Evolutionary conservation across 37 sponge, comb jelly and placozoan species (phyloP).

Genomic region (Theonella swinhoei): DNA sequence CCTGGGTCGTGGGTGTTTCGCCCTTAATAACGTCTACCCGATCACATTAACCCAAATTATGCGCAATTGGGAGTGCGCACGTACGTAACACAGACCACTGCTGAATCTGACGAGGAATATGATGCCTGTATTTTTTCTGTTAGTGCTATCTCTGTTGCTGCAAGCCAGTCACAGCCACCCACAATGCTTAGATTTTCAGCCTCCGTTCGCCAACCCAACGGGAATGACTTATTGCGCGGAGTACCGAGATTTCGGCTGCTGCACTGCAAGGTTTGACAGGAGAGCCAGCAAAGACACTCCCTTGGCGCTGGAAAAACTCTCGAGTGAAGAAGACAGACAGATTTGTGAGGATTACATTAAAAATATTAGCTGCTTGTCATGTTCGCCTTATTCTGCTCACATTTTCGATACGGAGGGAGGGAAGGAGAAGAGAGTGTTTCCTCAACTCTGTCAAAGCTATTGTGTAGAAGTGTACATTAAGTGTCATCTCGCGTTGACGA

Average conservation of each 20-base stretch:
- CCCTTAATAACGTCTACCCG: too few relatives aligned
- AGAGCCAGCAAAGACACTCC: constrained; percentile 1
- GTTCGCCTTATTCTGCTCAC: constrained; percentile 80
- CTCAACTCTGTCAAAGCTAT: constrained; percentile 59
- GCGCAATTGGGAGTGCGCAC: too few relatives aligned
- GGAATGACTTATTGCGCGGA: constrained; percentile 38
- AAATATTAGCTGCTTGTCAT: constrained; percentile 57
- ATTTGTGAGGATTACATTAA: constrained; percentile 44
- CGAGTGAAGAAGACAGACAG: not conserved
- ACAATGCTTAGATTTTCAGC: constrained; percentile 75
- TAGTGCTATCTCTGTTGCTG: not conserved
- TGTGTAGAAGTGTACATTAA: constrained; percentile 50
- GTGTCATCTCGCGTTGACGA: constrained; percentile 39
- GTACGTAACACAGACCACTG: too few relatives aligned
- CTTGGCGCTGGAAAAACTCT: not conserved
- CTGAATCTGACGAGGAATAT: too few relatives aligned
- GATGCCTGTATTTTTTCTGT: too few relatives aligned
- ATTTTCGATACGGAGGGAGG: constrained; percentile 60
- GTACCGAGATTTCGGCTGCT: constrained; percentile 64
- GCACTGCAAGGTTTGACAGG: constrained; percentile 20
- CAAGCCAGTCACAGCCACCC: constrained; percentile 44
- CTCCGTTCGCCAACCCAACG: constrained; percentile 51
- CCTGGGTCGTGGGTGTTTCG: too few relatives aligned
- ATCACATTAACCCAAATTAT: too few relatives aligned
- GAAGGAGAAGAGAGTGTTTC: constrained; percentile 10